Conservation (phyloP, 2,113 vertebrate genomes). For the Oplegnathus fasciatus region DNA sequence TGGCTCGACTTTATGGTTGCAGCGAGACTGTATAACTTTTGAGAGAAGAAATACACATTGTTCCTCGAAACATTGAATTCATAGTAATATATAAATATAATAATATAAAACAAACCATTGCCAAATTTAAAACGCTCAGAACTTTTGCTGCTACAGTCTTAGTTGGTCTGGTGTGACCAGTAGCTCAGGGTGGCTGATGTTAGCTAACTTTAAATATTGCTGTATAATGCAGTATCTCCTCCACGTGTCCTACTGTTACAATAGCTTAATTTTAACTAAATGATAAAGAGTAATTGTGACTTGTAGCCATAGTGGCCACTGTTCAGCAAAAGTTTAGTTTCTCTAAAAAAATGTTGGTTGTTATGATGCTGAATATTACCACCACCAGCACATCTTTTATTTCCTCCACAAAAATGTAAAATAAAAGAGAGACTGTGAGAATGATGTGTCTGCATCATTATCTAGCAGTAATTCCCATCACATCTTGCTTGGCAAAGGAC, state of each 20-base stretch:
- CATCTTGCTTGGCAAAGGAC: constrained; percentile 52
- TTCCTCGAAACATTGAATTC: background rate
- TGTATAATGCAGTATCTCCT: background rate
- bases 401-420: background rate
- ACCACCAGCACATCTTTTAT: background rate
- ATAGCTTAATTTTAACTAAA: background rate
- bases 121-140: background rate
- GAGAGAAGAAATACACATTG: background rate
- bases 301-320: background rate
- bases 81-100: too few species aligned
- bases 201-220: background rate
- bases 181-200: background rate
- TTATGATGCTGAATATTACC: background rate
- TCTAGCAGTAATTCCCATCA: constrained; percentile 17
- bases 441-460: constrained; percentile 16
- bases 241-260: background rate
- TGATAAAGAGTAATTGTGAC: background rate
- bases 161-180: background rate
- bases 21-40: background rate
- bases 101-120: background rate
- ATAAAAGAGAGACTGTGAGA: background rate
- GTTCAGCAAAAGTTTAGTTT: background rate
- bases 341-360: background rate
- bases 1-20: background rate
- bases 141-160: background rate